Conservation (phyloP, 2,888 invertebrate species). For the Trissolcus brochymenae region DNA sequence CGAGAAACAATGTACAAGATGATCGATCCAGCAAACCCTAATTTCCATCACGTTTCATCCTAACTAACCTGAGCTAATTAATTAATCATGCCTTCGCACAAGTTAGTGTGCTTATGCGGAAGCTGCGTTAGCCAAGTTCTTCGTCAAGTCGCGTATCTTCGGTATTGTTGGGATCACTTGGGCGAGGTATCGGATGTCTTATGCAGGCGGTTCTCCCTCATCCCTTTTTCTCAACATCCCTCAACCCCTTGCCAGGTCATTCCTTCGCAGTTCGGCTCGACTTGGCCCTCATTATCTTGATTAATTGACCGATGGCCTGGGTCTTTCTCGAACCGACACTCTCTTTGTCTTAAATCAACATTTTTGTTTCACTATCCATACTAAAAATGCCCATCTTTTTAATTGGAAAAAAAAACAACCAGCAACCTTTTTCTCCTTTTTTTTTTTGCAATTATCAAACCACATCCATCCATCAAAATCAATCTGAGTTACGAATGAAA, state of each 20-base stretch:
- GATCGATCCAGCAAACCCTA: slow-evolving; percentile 57
- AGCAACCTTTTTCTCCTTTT: no score
- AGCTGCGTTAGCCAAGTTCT: slow-evolving; percentile 71
- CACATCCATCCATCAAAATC: slow-evolving; percentile 15
- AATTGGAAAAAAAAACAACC: no score
- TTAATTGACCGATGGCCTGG: slow-evolving; percentile 75
- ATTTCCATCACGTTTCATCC: slow-evolving; percentile 59
- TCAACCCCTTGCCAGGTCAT: slow-evolving; percentile 45
- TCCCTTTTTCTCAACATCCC: slow-evolving; percentile 58
- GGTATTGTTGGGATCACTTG: slow-evolving; percentile 72
- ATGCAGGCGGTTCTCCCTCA: slow-evolving; percentile 68
- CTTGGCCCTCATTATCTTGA: slow-evolving; percentile 76
- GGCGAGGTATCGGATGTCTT: slow-evolving; percentile 75
- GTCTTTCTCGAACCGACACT: slow-evolving; percentile 59
- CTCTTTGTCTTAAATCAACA: slow-evolving; percentile 28
- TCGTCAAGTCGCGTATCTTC: slow-evolving; percentile 75
- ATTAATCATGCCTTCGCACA: slow-evolving; percentile 74
- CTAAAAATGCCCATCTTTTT: no score
- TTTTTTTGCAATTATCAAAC: background rate
- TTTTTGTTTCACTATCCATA: slow-evolving; percentile 23
- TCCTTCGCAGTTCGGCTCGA: slow-evolving; percentile 61
- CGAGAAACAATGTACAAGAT: slow-evolving; percentile 49
- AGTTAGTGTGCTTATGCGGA: slow-evolving; percentile 71
- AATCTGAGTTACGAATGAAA: slow-evolving; percentile 23
- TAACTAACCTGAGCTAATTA: slow-evolving; percentile 75